Base-by-base conservation (phyloP, 2,797 vertebrate species). In the Pteropus rufus region DNA sequence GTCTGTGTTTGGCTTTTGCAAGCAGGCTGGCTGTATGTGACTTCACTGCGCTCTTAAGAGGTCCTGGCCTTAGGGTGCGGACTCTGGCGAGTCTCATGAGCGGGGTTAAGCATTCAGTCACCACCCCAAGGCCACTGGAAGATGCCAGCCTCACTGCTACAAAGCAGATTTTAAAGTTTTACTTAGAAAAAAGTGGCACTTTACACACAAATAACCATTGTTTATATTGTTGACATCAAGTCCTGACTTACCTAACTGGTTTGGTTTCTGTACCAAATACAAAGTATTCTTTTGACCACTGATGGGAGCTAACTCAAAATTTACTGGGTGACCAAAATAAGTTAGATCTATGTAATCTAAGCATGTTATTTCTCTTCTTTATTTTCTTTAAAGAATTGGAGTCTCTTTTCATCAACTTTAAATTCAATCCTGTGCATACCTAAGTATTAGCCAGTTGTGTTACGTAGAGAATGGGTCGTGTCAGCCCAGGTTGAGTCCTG, bases 101-200 rank as follows among this genome's bases (percentile, higher is more conserved):
- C 46, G 54, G 52, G 46, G 60, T 62, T 31, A 10, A 76, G 58
- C 44, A 23, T 72, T 73, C 19, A 54, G 23, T 70, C 39, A 46
- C 34, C 0, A 3, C 34, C 52, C 8, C 16, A 5, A 3, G 65
- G 44, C 72, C 46, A 4, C 36, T 36, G 31, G 34, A 29, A 64
- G 60, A 41, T n/a, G 14, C 21, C 34, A 23, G 93, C 91, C 39
- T 95, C 84, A 10, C 95, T 97, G 97, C 97, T 97, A 94, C 87
- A 82, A 75, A 91, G 95, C 95, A 97, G 96, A 21, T 97, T 96
- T 96, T 97, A 94, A 75, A 73, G 98, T 98, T 98, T 83, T 97
- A 97, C 90, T 98, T 98, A 97, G 98, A 98, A 96, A 98, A 96
- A 97, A 93, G 85, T 97, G 98, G 98, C 98, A 98, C 98, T 98